phyloP scores from a whole-genome alignment of 2,888 invertebrate species.

The Limnephilus rhombicus region DNA sequence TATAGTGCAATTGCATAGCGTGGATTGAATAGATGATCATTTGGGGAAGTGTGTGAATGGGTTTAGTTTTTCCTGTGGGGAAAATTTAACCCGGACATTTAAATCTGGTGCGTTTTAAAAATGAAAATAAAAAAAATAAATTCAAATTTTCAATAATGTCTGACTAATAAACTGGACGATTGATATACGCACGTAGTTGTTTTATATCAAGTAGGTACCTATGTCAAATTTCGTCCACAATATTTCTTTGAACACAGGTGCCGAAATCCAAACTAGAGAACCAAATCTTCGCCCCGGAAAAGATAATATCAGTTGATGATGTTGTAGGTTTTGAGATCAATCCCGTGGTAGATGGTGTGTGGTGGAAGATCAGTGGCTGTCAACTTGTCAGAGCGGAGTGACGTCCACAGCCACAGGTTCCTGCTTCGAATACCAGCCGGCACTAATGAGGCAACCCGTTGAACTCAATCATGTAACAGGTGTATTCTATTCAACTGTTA shows the following conservation, averaged over 20 bases:
- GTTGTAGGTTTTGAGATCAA: neutral
- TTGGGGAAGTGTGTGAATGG: no score
- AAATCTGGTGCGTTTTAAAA: no score
- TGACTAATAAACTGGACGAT: no score
- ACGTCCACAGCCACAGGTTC: slow-evolving; percentile 3
- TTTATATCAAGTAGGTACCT: no score
- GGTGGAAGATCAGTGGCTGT: neutral
- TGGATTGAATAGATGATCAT: no score
- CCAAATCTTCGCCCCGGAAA: neutral
- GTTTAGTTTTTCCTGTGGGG: no score
- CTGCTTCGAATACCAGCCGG: neutral
- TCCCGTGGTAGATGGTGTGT: neutral
- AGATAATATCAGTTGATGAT: neutral
- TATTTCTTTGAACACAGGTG: neutral
- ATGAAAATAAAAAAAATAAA: no score
- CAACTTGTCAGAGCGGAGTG: slow-evolving; percentile 28
- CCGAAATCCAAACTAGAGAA: neutral
- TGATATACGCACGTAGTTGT: no score
- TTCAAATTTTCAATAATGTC: no score
- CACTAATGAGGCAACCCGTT: slow-evolving; percentile 23
- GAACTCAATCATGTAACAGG: slow-evolving; percentile 19
- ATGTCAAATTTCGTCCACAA: no score
- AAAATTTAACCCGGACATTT: no score
- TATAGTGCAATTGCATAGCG: no score
- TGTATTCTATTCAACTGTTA: slow-evolving; percentile 12